phyloP scores from a whole-genome alignment of 1,140 invertebrate species.

The Andricus grossulariae region DNA sequence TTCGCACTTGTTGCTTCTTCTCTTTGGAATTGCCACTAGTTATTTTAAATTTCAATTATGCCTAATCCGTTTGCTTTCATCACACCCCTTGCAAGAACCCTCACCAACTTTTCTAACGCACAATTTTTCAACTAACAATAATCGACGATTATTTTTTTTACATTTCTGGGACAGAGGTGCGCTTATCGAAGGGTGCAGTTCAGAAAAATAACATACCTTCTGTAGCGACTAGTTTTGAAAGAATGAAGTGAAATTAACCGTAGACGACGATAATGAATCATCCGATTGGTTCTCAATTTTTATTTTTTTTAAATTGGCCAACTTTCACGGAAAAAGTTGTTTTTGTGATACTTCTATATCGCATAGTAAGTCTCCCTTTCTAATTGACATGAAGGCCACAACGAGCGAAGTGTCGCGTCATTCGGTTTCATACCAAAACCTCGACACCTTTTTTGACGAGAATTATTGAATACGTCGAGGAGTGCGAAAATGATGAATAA shows the following conservation, averaged over 20 bases:
- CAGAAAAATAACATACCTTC: background rate
- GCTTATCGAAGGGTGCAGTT: constrained; percentile 8
- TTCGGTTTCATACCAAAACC: background rate
- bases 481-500: background rate
- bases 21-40: too few species aligned
- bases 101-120: background rate
- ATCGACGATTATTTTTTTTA: background rate
- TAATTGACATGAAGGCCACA: constrained; percentile 1
- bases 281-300: background rate
- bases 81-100: background rate
- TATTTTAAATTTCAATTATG: background rate
- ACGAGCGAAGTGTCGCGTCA: background rate
- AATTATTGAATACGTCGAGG: background rate
- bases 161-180: constrained; percentile 1
- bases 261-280: background rate
- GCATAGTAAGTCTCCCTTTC: too few species aligned
- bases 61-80: background rate
- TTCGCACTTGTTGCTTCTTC: too few species aligned
- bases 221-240: background rate
- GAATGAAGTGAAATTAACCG: background rate
- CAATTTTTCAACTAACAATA: background rate
- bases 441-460: background rate
- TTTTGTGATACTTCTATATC: background rate
- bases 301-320: background rate
- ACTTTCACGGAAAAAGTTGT: background rate